Conservation (phyloP, 2,888 invertebrate genomes). For the Ethmia dodecea region DNA sequence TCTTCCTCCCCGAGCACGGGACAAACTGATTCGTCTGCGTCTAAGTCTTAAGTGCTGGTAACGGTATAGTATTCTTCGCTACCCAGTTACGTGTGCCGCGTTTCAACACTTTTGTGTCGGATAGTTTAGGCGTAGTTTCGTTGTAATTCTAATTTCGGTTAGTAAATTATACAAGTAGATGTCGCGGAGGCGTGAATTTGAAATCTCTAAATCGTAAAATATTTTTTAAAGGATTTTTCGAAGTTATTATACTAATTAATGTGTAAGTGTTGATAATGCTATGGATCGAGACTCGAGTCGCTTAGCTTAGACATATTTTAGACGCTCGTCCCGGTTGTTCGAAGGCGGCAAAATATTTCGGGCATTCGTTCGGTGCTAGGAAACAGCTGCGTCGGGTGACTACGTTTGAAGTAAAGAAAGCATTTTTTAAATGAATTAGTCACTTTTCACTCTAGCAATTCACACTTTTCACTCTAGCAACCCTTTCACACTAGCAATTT, state of each 20-base stretch:
- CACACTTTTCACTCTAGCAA: no score
- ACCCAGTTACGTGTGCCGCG: not conserved
- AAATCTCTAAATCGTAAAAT: slow-evolving; percentile 36
- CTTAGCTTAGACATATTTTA: not conserved
- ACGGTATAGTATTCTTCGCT: slow-evolving; percentile 10
- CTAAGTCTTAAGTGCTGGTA: slow-evolving; percentile 18
- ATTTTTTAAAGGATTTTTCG: slow-evolving; percentile 46
- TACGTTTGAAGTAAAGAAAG: no score
- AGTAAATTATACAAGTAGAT: slow-evolving; percentile 5
- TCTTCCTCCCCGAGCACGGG: slow-evolving; percentile 28
- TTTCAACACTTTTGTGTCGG: not conserved
- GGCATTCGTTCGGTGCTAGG: slow-evolving; percentile 1
- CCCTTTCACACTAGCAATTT: no score
- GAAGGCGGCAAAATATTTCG: slow-evolving; percentile 1
- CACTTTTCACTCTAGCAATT: no score
- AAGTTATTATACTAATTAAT: slow-evolving; percentile 32
- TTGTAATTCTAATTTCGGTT: slow-evolving; percentile 11
- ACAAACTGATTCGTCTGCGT: slow-evolving; percentile 19
- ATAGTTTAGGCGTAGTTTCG: slow-evolving; percentile 10
- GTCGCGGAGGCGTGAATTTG: slow-evolving; percentile 22
- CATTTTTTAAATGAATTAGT: no score
- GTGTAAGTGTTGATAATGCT: slow-evolving; percentile 26
- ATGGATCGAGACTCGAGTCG: not conserved
- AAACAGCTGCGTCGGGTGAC: not conserved
- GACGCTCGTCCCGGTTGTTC: slow-evolving; percentile 1